Base-by-base conservation (phyloP, 2,888 invertebrate species). In the Tromatobia lineatoria region DNA sequence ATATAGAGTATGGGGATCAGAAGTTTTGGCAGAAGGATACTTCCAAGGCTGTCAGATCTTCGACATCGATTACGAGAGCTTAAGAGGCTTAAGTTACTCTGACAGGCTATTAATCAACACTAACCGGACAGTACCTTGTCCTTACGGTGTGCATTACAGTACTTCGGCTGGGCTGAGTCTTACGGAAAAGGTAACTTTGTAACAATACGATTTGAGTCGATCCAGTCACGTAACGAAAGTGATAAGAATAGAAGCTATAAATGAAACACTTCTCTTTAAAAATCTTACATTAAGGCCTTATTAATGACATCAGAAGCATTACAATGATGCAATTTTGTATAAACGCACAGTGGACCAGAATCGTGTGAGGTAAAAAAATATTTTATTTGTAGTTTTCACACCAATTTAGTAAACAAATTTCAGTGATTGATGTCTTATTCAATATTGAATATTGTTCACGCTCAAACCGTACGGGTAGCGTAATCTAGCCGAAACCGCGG, bases 11-110 rank as follows among this genome's bases (percentile, higher is more conserved):
- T 87, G 87, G 84, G 70, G 84, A 57, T 75, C 82, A 25, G 86
- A 87, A 74, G 42, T 83, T n/a, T 34, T 87, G 73, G 80, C 82
- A 52, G 82, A 88, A 57, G 87, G 87, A 59, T 82, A 83, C 70
- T 87, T 87, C 80, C 87, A 69, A 83, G 88, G 87, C 13, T 88
- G 88, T 59, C 34, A 45, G 25, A 70, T 88, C 6, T 88, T 86
- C 59, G 76, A 85, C 70, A 79, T 84, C 59, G 54, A 87, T 85
- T 88, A 87, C 66, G 76, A 67, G 11, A 15, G 11, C 3, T 50
- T 88, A 10, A 69, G 20, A 29, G 61, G 75, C 25, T 29, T 84
- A 8, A 64, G 57, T 6, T 88, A 82, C 69, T 66, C 54, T 2
- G 71, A 82, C 0, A 84, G 84, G 54, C 86, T 86, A 13, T 10